Evolutionary conservation across 2,888 invertebrate genomes (phyloP), one percentile per base, ranked within the genome.

Genomic region (Cotesia congregata): DNA sequence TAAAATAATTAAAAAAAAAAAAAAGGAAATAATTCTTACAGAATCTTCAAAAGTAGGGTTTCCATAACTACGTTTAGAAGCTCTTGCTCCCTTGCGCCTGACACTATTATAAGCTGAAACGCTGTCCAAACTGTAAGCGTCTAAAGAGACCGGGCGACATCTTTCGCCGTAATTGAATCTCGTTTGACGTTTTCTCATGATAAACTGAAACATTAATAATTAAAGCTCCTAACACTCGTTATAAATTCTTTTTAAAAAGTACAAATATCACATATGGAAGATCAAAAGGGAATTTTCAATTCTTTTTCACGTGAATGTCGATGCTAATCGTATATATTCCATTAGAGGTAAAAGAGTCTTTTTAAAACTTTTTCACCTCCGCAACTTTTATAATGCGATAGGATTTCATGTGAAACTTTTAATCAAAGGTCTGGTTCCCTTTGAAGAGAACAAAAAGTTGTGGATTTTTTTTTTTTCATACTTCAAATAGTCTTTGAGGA

Each of bases 1-100:
- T 7, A 6, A 4, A 3, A 15, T 20, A 50, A 20, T 60, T 17
- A 12, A 65, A n/a, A 50, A 71, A 68, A 50, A 71, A 68, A 41
- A 41, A 41, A 41, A 41, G 1, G 9, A 41, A 50, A 50, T 39
- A 68, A 79, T 77, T 88, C 91, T 91, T 90, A 95, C 95, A 86
- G 96, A 95, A 90, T 97, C 97, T 88, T 96, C 96, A 87, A 96
- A 97, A 1, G 96, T 96, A 1, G 96, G 95, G 91, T 97, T 97
- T 40, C 96, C 96, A 86, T 96, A 97, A 72, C 96, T 96, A 77
- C 96, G 91, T 88, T 96, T 97, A 72, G 96, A 97, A 72, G 94
- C 93, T 60, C 96, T 91, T 12, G 93, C 93, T 39, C 87, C 88
- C 59, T 93, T 94, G 88, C 96, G 96, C 77, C 96, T 92, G 0